A percentile compares a stretch with the other conserved stretches of the same genome.
Evolutionary conservation across 1,140 invertebrate genomes (phyloP).

Genomic region (Xylocopa sonorina): DNA sequence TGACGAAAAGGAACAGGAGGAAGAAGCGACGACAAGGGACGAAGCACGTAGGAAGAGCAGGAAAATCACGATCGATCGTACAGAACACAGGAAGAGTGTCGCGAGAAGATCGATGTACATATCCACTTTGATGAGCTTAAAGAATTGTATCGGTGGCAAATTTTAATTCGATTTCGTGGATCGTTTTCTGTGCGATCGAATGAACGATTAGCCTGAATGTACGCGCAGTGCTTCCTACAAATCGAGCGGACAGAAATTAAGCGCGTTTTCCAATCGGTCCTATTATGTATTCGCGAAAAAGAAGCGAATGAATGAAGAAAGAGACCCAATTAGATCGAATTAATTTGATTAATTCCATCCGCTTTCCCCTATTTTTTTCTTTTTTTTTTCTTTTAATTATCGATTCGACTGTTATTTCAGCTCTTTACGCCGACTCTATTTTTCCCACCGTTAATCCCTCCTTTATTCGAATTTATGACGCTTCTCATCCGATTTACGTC

Average conservation of each 20-base stretch:
- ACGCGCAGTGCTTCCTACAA: slow-evolving; percentile 53
- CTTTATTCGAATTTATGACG: slow-evolving; percentile 6
- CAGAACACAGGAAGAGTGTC: slow-evolving; percentile 28
- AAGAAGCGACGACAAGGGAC: neutral
- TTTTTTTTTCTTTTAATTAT: neutral
- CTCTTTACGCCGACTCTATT: neutral
- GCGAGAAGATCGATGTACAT: slow-evolving; percentile 44
- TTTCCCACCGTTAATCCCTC: slow-evolving; percentile 8
- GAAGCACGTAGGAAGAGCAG: neutral
- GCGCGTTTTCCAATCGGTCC: too few species aligned
- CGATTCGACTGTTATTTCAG: neutral
- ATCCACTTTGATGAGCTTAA: slow-evolving; percentile 51
- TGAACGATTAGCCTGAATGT: slow-evolving; percentile 1
- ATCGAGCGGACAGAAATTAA: slow-evolving; percentile 33
- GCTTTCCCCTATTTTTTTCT: neutral
- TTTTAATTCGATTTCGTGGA: slow-evolving; percentile 25
- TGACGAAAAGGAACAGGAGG: neutral
- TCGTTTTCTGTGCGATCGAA: slow-evolving; percentile 54
- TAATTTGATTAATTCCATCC: neutral
- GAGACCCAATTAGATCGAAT: neutral
- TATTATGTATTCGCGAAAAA: neutral
- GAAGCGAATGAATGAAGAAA: neutral
- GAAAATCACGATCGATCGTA: slow-evolving; percentile 37
- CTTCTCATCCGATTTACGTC: neutral
- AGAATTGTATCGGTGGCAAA: slow-evolving; percentile 28